Percentiles rank a stretch among this genome's conserved stretches.
phyloP scores from a whole-genome alignment of 2,113 vertebrate genomes.

The Oreocharis arfaki region DNA sequence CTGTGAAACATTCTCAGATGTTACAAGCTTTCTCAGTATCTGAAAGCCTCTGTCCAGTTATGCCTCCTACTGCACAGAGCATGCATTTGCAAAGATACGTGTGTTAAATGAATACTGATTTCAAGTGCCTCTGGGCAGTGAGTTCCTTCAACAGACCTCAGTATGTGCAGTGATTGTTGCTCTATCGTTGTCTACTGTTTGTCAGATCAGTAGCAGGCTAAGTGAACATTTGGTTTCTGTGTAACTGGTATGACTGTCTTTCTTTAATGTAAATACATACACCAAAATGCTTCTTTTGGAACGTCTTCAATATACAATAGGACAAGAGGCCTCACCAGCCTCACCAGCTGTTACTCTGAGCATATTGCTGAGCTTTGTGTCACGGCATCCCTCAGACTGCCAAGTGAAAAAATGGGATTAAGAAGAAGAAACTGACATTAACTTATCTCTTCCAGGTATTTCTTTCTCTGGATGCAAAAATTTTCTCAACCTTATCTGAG shows the following conservation, averaged over 20 bases:
- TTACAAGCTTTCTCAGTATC: neutral
- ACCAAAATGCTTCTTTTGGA: neutral
- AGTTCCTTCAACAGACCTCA: neutral
- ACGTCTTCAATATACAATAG: neutral
- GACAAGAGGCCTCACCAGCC: neutral
- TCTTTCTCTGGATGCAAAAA: neutral
- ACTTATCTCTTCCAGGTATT: neutral
- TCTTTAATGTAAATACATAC: neutral
- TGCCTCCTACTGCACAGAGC: neutral
- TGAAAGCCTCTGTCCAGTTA: neutral
- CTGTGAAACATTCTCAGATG: neutral
- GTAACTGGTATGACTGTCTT: neutral
- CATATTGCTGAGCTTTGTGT: rapidly evolving
- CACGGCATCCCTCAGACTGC: neutral
- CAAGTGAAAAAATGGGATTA: neutral
- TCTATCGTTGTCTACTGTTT: rapidly evolving
- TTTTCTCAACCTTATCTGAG: neutral
- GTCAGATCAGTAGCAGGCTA: neutral
- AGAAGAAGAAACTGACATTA: neutral
- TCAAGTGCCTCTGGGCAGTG: neutral
- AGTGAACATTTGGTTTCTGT: neutral
- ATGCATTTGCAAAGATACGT: neutral
- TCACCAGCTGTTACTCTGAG: neutral
- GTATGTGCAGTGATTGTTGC: neutral
- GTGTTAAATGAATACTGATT: neutral